Percentiles rank a stretch among this genome's conserved stretches.
Conservation (phyloP, 1,140 invertebrate genomes). For the Drosophila persimilis region DNA sequence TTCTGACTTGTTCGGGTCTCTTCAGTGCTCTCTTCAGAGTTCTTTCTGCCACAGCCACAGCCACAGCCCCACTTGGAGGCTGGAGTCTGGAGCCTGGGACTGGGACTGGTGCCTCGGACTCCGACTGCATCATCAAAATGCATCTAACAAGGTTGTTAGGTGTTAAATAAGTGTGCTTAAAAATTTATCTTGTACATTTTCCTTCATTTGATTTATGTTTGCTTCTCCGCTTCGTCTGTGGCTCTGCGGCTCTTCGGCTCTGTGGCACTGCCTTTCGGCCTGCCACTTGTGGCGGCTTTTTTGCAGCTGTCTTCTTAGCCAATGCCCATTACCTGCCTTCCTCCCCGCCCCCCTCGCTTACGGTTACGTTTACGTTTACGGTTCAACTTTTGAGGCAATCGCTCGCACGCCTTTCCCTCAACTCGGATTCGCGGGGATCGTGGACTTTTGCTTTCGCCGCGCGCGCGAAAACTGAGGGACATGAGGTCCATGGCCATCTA, state of each 20-base stretch:
- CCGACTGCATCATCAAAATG: conserved; percentile 73
- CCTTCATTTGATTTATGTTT: conserved; percentile 79
- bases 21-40: background rate
- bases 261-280: conserved; percentile 8
- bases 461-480: conserved; percentile 1
- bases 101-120: conserved; percentile 19
- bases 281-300: conserved; percentile 13
- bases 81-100: conserved; percentile 8
- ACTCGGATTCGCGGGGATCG: conserved; percentile 1
- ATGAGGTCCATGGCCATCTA: conserved; percentile 38
- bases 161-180: conserved; percentile 82
- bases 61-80: conserved; percentile 62
- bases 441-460: conserved; percentile 76
- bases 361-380: conserved; percentile 23
- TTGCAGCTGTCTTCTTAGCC: conserved; percentile 66
- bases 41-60: conserved; percentile 8
- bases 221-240: conserved; percentile 6
- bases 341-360: background rate
- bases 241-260: conserved; percentile 11
- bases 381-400: conserved; percentile 52
- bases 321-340: conserved; percentile 28
- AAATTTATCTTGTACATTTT: conserved; percentile 83
- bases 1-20: conserved; percentile 61
- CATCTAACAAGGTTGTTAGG: conserved; percentile 82
- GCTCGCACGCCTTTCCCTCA: conserved; percentile 51